Evolutionary conservation across 1,140 invertebrate genomes (phyloP).

Genomic region (Plectus sambesii): DNA sequence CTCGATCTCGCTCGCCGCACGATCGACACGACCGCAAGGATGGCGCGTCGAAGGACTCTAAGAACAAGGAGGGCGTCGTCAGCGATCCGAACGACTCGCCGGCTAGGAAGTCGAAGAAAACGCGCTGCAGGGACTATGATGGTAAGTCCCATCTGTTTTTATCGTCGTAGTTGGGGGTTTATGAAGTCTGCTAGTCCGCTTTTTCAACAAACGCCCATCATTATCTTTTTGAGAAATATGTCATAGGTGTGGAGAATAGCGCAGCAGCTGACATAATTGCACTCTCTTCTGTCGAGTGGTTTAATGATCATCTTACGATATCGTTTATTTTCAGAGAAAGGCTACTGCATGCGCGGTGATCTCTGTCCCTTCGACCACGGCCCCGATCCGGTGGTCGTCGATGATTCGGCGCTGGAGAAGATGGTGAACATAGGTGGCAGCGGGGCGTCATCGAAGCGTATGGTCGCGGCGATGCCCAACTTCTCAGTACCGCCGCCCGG

Average conservation of each 20-base stretch:
- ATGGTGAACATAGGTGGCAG: no score
- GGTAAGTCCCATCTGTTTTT: slow-evolving; percentile 38
- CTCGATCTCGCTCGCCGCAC: slow-evolving; percentile 13
- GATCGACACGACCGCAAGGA: not conserved
- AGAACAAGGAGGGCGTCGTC: slow-evolving; percentile 1
- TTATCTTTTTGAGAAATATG: not conserved
- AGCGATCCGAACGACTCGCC: not conserved
- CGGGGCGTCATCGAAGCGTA: slow-evolving; percentile 6
- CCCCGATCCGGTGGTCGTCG: slow-evolving; percentile 77
- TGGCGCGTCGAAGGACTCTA: slow-evolving; percentile 5
- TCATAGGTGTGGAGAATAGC: slow-evolving; percentile 6
- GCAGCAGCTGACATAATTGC: slow-evolving; percentile 4
- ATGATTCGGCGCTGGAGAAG: slow-evolving; percentile 49
- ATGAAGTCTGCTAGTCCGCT: slow-evolving; percentile 5
- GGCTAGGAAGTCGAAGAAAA: not conserved
- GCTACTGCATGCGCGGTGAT: slow-evolving; percentile 86
- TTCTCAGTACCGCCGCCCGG: slow-evolving; percentile 27
- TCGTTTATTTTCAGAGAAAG: slow-evolving; percentile 59
- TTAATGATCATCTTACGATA: no score
- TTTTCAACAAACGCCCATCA: no score
- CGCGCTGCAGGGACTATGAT: slow-evolving; percentile 52
- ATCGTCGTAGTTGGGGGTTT: slow-evolving; percentile 10
- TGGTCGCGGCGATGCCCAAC: slow-evolving; percentile 8
- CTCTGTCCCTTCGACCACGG: slow-evolving; percentile 90
- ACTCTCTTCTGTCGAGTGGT: not conserved